A percentile compares a stretch with the other conserved stretches of the same genome.
Evolutionary conservation across 2,888 invertebrate genomes (phyloP).

Genomic region (Nemotelus nigrinus): DNA sequence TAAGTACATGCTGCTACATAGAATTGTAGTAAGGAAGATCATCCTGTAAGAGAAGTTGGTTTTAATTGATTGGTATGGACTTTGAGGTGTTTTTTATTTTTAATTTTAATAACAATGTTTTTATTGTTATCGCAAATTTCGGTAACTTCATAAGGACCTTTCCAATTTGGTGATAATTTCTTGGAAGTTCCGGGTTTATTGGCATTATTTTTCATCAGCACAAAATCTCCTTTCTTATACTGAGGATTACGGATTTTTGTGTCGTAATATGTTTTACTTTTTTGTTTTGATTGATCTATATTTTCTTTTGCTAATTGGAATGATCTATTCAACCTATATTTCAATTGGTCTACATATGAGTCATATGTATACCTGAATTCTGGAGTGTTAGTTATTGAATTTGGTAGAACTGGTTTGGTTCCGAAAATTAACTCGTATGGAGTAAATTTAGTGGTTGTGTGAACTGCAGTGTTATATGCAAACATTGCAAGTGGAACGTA

Average conservation of each 20-base stretch:
- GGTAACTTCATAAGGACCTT: slow-evolving; percentile 42
- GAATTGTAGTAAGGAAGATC: background rate
- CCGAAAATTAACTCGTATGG: background rate
- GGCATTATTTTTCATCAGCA: slow-evolving; percentile 43
- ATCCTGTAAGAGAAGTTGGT: slow-evolving; percentile 5
- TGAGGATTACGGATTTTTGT: slow-evolving; percentile 18
- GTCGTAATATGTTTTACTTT: slow-evolving; percentile 41
- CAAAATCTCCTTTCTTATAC: slow-evolving; percentile 37
- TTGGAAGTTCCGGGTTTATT: slow-evolving; percentile 35
- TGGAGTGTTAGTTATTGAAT: background rate
- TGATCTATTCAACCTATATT: slow-evolving; percentile 43
- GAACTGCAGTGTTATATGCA: background rate
- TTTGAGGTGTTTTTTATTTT: slow-evolving; percentile 16
- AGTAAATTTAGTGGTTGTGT: background rate
- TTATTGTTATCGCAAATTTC: slow-evolving; percentile 14
- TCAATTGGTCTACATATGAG: slow-evolving; percentile 40
- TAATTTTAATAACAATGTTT: slow-evolving; percentile 21
- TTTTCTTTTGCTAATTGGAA: slow-evolving; percentile 45
- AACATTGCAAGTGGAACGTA: slow-evolving; percentile 44
- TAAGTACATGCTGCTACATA: background rate
- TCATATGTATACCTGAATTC: slow-evolving; percentile 16
- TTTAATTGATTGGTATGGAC: slow-evolving; percentile 19
- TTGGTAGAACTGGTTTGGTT: slow-evolving; percentile 3
- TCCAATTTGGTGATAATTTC: slow-evolving; percentile 41
- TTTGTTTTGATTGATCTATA: slow-evolving; percentile 41